Base-by-base conservation (phyloP, 1,140 invertebrate species). In the Mizuhopecten yessoensis region DNA sequence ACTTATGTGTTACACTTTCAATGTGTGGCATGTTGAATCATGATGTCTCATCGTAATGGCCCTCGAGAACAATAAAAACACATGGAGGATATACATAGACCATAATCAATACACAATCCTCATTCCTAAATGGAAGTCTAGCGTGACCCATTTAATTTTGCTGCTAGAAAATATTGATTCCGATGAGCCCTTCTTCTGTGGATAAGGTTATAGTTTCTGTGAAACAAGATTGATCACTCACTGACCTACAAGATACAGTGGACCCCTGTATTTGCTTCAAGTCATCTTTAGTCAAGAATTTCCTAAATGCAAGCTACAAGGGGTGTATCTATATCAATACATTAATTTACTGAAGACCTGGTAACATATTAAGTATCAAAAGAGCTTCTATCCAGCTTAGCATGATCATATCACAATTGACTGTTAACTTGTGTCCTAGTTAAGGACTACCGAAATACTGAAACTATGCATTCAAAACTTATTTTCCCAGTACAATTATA, bases 51-150 rank as follows among this genome's bases (percentile, higher is more conserved):
- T n/a, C 1, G n/a, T 75, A 75, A 75, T 75, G 57, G 57, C n/a
- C n/a, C 57, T 29, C 57, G 23, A 29, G 57, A 75, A 75, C 57
- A 75, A 75, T 75, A 75, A 75, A n/a, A 75, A 75, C 57, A 75
- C 57, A 75, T 75, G 57, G 23, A 75, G n/a, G 5, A 75, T 29
- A n/a, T n/a, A 75, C 57, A 75, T 75, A 75, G 57, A 17, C 42
- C 42, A 45, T 45, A 45, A 75, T 75, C 57, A 75, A 75, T 75
- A 75, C 57, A 75, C 57, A 75, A 75, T 75, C 57, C 57, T 75
- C 29, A 75, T 13, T 29, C 42, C 17, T 0, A 20, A 45, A 75
- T n/a, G 57, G 23, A 75, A 75, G 57, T 75, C 57, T 75, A 75
- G 57, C 57, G n/a, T 75, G 57, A 75, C 57, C 57, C 29, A 29